Evolutionary conservation across 2,797 vertebrate genomes (phyloP), one percentile per base, ranked within the genome.

Genomic region (Pseudochaenichthys georgianus): DNA sequence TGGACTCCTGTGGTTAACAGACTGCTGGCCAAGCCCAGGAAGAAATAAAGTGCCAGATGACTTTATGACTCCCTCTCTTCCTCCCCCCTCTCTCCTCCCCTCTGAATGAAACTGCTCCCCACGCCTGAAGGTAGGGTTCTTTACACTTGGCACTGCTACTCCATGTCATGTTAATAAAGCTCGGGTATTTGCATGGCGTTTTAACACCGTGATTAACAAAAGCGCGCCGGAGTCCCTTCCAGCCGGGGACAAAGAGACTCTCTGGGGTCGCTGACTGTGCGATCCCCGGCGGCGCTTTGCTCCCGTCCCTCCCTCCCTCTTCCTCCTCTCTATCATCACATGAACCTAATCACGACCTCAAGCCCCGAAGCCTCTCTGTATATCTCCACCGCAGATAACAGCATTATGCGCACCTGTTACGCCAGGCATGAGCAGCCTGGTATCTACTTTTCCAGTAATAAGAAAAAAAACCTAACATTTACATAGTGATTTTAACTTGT

Each of bases 141-240:
- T 88, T 88, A 89, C 83, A 88, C 88, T 88, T 90, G 66, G 90
- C 91, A 89, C 88, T 72, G 82, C 78, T 62, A 13, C 66, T 85
- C 85, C 88, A 80, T 92, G 91, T 91, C 89, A 92, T 93, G 91
- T 92, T 92, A 92, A 93, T 94, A 87, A 68, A 81, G 80, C 73
- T 21, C 28, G 59, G 41, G 48, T 86, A 90, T 90, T 90, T 89
- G 87, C 90, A 93, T 94, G 89, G 87, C 88, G 89, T 86, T 92
- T 92, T 90, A 86, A 91, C 92, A 90, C 89, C 83, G 79, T 38
- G 87, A 78, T 82, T 90, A 91, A 95, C 94, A 95, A 95, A 93
- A 83, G 88, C 85, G 68, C 92, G 77, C 89, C 77, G 75, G 82
- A 92, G 92, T 21, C 84, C 88, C 91, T 74, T 79, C 78, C 73